Evolutionary conservation across 2,113 vertebrate species (phyloP), one percentile per base, ranked within the genome.

Genomic region (Labeo catla): DNA sequence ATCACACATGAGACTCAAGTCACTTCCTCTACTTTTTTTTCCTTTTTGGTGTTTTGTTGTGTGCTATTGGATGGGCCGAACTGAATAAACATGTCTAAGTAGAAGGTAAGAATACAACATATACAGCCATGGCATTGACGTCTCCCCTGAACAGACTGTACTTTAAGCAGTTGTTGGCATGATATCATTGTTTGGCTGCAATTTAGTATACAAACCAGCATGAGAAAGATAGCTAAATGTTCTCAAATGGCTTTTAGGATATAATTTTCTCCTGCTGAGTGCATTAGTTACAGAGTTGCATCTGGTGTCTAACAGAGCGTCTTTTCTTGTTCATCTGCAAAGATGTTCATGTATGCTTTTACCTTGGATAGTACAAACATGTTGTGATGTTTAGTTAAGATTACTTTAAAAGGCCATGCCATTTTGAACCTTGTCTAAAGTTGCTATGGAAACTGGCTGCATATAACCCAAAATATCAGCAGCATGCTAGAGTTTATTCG

Each of bases 101-200:
- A 98, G 96, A 97, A 97, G 96, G 97, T 98, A 97, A 97, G 97
- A 87, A 21, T 28, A 28, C 28, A 2, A 28, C 83, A 36, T 84
- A 39, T 45, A 65, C 83, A 79, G 76, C 43, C 79, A 73, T 49
- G 87, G 28, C 19, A 77, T 82, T 68, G 81, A 52, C 15, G 9
- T 81, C 88, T 87, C 90, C 90, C 9, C 45, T 76, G 61, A 50
- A 61, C 47, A 63, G 49, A 21, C 66, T 85, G 54, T 50, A 65
- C 8, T 54, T 36, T 0, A 23, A 39, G 57, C 61, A 23, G 47
- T 43, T 13, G 2, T 19, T 87, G 82, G 88, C 84, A 77, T 90
- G 85, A 19, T 52, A 36, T 36, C 23, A 82, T 66, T 82, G 23
- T 82, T 68, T 68, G 23, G 28, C 45, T 68, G 23, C 12, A 28